Conservation (phyloP, 2,797 vertebrate species). For the Discoglossus pictus region DNA sequence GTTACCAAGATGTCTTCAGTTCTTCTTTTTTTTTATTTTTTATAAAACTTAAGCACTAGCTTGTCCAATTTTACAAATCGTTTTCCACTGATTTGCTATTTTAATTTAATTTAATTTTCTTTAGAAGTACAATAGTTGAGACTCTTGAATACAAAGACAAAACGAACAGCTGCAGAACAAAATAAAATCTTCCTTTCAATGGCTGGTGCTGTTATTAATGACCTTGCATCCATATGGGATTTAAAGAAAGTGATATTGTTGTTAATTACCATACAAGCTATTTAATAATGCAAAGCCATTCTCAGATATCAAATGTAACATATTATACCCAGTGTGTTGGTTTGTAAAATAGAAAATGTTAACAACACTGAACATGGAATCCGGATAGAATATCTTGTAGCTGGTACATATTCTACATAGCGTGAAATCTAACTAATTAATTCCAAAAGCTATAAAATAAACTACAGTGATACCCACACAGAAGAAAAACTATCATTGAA, state of each 20-base stretch:
- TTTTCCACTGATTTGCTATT: slow-evolving; percentile 13
- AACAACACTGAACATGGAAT: too few species aligned
- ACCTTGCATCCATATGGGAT: slow-evolving; percentile 34
- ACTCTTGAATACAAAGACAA: slow-evolving; percentile 25
- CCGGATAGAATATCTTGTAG: too few species aligned
- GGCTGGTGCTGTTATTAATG: slow-evolving; percentile 31
- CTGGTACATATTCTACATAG: too few species aligned
- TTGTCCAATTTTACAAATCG: neutral
- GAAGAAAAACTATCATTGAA: too few species aligned
- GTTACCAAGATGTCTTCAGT: too few species aligned
- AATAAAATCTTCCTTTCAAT: slow-evolving; percentile 25
- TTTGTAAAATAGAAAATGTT: slow-evolving; percentile 11
- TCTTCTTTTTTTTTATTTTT: too few species aligned
- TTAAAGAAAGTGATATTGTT: slow-evolving; percentile 31
- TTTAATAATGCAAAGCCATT: slow-evolving; percentile 23
- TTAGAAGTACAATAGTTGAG: slow-evolving; percentile 18
- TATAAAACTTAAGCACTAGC: too few species aligned
- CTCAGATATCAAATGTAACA: slow-evolving; percentile 20
- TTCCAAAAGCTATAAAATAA: too few species aligned
- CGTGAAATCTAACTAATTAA: too few species aligned
- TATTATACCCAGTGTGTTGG: slow-evolving; percentile 2
- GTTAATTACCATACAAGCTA: slow-evolving; percentile 38
- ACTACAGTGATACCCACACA: too few species aligned
- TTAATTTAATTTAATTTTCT: slow-evolving; percentile 10
- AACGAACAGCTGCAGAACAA: slow-evolving; percentile 40